Evolutionary conservation across 2,888 invertebrate species (phyloP).

Genomic region (Dastarcus helophoroides): DNA sequence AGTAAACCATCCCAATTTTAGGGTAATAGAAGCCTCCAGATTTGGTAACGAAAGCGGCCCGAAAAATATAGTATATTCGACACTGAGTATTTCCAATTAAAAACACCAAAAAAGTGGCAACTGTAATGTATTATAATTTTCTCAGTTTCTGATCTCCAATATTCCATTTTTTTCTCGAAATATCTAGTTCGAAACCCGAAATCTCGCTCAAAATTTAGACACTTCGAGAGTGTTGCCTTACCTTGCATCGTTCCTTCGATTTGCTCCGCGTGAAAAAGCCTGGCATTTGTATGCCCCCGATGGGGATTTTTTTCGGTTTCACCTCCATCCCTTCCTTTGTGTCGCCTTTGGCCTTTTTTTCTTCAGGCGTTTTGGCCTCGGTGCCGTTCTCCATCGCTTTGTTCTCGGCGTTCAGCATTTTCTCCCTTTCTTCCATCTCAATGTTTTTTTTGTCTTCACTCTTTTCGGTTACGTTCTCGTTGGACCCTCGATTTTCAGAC

Average conservation of each 20-base stretch:
- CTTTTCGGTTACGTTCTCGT: slow-evolving; percentile 34
- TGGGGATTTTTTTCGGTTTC: slow-evolving; percentile 72
- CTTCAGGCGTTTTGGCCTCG: slow-evolving; percentile 40
- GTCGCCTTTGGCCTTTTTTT: slow-evolving; percentile 44
- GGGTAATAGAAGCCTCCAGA: no score
- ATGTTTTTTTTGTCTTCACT: slow-evolving; percentile 55
- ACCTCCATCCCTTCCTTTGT: slow-evolving; percentile 62
- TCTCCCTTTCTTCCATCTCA: slow-evolving; percentile 53
- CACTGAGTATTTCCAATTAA: no score
- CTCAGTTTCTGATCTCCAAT: neutral
- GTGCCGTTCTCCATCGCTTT: slow-evolving; percentile 40
- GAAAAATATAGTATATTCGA: no score
- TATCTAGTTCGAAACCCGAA: neutral
- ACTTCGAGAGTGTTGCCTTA: slow-evolving; percentile 31
- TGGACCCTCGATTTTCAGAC: no score
- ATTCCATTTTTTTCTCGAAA: neutral
- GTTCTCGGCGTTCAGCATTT: slow-evolving; percentile 49
- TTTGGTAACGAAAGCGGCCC: no score
- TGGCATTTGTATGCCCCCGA: slow-evolving; percentile 80
- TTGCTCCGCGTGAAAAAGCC: slow-evolving; percentile 72
- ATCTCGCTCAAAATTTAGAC: slow-evolving; percentile 1
- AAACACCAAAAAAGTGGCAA: slow-evolving; percentile 2
- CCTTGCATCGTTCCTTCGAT: slow-evolving; percentile 63
- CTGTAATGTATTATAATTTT: neutral
- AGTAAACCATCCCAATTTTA: no score